Percentiles rank a stretch among this genome's conserved stretches.
These are phyloP conservation scores for Centroberyx gerrardi DNA, from an alignment of 2,797 vertebrate genomes.

Conservation along the genomic window DNA sequence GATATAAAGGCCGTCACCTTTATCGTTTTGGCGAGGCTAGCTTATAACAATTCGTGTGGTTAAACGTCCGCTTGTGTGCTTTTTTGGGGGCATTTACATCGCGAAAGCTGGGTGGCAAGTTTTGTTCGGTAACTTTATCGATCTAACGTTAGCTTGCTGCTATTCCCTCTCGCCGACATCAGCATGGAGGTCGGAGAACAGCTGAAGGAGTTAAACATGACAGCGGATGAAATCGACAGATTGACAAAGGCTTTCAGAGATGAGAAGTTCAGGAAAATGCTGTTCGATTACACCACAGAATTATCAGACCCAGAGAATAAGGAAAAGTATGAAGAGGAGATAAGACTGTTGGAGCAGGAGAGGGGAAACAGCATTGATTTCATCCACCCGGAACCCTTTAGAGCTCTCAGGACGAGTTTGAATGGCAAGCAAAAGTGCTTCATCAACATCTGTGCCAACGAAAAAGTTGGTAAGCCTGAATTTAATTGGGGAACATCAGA, in stretches of 20 bases:
- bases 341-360: constrained; percentile 89
- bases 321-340: constrained; percentile 90
- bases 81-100: background rate
- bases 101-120: background rate
- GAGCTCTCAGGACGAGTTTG: constrained; percentile 88
- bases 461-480: constrained; percentile 82
- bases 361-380: constrained; percentile 90
- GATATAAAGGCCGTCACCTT: no score
- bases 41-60: background rate
- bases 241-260: constrained; percentile 89
- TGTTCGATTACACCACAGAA: constrained; percentile 90
- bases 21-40: background rate
- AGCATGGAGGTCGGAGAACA: constrained; percentile 83
- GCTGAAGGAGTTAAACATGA: constrained; percentile 87
- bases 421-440: constrained; percentile 88
- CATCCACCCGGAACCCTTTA: constrained; percentile 88
- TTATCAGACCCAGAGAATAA: constrained; percentile 89
- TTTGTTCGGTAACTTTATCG: background rate
- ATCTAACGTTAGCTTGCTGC: no score
- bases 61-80: background rate
- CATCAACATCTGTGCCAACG: constrained; percentile 91
- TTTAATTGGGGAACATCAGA: constrained; percentile 61
- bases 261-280: constrained; percentile 86
- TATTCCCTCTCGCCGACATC: background rate
- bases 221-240: constrained; percentile 86